Base-by-base conservation (phyloP, 2,113 vertebrate genomes). In the Struthidea cinerea region DNA sequence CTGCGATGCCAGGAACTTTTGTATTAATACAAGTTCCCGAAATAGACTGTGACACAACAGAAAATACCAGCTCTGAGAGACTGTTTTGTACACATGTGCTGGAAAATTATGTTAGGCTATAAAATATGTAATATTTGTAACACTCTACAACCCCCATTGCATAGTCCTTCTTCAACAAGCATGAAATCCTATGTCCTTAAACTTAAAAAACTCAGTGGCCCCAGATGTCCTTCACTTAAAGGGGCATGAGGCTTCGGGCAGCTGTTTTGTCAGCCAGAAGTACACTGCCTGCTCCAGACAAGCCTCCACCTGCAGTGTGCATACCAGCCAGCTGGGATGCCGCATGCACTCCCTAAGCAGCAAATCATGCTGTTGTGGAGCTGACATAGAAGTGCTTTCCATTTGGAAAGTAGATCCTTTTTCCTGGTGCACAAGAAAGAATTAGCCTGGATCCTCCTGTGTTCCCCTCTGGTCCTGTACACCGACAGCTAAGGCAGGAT, bases 21-120 rank as follows among this genome's bases (percentile, higher is more conserved):
- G 56, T 88, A 82, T 89, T 90, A 94, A 80, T 70, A 55, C 41
- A 42, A 63, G 33, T 76, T 93, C 81, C 79, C 80, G 76, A 91
- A 96, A 97, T 60, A 96, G 87, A 41, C 46, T 17, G 23, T 96
- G 95, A 95, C 74, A 89, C 42, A 88, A 87, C 13, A 91, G 82
- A 97, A 94, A 96, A 92, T 77, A 84, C 44, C 74, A 88, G 23
- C 73, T 96, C 76, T 2, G 8, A 90, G 64, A 52, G n/a, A 70
- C 75, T 79, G 35, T 59, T 84, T 63, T 44, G 77, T 78, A 67
- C 35, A 52, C 7, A 42, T 47, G 27, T 41, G 46, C 64, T 92
- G 75, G 87, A 96, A 93, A 94, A 67, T 50, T 77, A 60, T 2
- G 2, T 60, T 55, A 52, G 20, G 77, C 59, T 91, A 46, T 41